Percentiles rank a stretch among this genome's conserved stretches.
Conservation (phyloP, 1,140 invertebrate species). For the Argopecten irradians region DNA sequence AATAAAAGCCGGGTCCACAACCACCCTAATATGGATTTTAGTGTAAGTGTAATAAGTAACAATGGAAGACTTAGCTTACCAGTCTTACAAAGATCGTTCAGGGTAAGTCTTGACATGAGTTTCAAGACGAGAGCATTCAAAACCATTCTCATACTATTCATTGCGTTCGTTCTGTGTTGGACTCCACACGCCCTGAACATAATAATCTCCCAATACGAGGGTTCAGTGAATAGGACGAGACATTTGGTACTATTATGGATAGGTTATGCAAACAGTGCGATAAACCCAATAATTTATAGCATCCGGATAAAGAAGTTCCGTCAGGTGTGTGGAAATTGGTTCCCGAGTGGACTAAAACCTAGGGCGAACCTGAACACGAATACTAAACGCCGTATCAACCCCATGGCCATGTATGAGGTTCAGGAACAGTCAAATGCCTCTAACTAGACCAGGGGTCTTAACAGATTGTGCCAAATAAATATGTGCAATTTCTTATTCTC, state of each 20-base stretch:
- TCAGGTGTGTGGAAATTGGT: constrained; percentile 40
- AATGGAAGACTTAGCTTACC: constrained; percentile 44
- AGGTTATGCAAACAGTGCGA: constrained; percentile 50
- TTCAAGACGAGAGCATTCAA: constrained; percentile 58
- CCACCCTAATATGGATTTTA: constrained; percentile 40
- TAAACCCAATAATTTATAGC: constrained; percentile 56
- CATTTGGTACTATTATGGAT: constrained; percentile 47
- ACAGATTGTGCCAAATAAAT: neutral
- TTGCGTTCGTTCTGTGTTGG: constrained; percentile 51
- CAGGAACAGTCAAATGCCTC: neutral
- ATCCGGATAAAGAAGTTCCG: constrained; percentile 53
- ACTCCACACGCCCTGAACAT: constrained; percentile 46
- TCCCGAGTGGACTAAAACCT: constrained; percentile 29
- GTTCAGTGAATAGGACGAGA: neutral
- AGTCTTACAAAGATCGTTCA: constrained; percentile 34
- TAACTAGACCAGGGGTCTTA: neutral
- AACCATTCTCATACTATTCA: constrained; percentile 55
- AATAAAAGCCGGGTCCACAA: constrained; percentile 53
- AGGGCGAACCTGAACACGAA: neutral
- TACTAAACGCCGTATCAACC: constrained; percentile 43
- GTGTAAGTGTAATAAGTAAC: constrained; percentile 38
- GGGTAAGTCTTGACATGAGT: constrained; percentile 50
- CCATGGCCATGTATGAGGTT: constrained; percentile 37
- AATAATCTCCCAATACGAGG: constrained; percentile 13
- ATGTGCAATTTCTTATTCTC: neutral